Evolutionary conservation across 2,113 vertebrate genomes (phyloP).

Genomic region (Larimichthys polyactis): DNA sequence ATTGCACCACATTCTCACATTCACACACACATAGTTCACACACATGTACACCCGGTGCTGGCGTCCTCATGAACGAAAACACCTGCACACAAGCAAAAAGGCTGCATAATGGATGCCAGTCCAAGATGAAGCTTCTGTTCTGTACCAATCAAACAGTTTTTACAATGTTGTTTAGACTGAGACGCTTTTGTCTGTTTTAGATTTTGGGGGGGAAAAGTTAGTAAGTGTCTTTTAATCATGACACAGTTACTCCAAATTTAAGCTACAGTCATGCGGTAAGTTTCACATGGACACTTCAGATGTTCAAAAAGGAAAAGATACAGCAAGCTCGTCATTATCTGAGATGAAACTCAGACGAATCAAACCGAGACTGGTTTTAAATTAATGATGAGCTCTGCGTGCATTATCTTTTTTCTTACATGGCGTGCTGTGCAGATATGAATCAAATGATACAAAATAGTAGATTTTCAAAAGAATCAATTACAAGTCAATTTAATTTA

Average conservation of each 20-base stretch:
- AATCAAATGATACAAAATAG: conserved; percentile 1
- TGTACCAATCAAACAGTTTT: not conserved
- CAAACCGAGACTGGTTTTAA: not conserved
- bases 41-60: conserved; percentile 24
- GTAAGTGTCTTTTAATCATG: not conserved
- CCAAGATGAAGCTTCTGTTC: not conserved
- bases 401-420: conserved; percentile 10
- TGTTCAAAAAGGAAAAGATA: not conserved
- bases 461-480: not conserved
- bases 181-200: not conserved
- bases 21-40: not conserved
- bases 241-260: not conserved
- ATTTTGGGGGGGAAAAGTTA: not conserved
- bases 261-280: not conserved
- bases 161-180: not conserved
- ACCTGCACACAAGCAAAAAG: not conserved
- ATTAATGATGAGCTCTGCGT: conserved; percentile 1
- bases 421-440: not conserved
- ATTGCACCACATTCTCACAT: conserved; percentile 34
- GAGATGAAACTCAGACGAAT: not conserved
- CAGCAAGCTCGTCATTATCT: not conserved
- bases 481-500: conserved; percentile 1
- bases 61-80: conserved; percentile 12
- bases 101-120: not conserved
- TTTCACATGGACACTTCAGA: not conserved